Percentiles rank a stretch among this genome's conserved stretches.
Conservation (phyloP, 2,797 vertebrate species). For the Gephyroberyx darwinii region DNA sequence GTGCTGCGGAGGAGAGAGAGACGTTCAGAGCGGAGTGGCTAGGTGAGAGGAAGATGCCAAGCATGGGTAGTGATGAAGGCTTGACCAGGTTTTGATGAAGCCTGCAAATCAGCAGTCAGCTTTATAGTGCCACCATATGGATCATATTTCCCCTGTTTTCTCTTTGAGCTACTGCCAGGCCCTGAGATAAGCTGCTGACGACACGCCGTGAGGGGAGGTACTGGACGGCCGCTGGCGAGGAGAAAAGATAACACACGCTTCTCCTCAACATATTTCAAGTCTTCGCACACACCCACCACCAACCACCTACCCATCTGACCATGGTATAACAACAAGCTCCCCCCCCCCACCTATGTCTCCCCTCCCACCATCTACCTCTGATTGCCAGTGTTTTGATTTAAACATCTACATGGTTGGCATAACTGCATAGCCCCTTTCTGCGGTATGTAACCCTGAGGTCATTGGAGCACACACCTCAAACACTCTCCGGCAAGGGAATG, state of each 20-base stretch:
- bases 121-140: conserved; percentile 80
- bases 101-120: conserved; percentile 71
- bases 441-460: conserved; percentile 78
- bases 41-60: conserved; percentile 60
- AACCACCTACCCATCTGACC: conserved; percentile 66
- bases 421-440: conserved; percentile 63
- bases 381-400: conserved; percentile 76
- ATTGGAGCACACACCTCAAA: conserved; percentile 72
- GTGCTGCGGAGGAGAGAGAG: conserved; percentile 57
- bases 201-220: conserved; percentile 76
- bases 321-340: conserved; percentile 50
- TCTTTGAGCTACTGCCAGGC: conserved; percentile 73
- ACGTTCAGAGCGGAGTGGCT: conserved; percentile 41
- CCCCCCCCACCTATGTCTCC: conserved; percentile 40
- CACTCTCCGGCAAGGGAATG: conserved; percentile 62
- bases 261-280: conserved; percentile 78
- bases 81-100: conserved; percentile 69
- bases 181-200: conserved; percentile 77
- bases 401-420: conserved; percentile 77
- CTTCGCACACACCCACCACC: conserved; percentile 66
- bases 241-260: conserved; percentile 83
- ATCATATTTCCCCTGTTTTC: conserved; percentile 79
- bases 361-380: conserved; percentile 40
- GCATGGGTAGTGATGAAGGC: conserved; percentile 60
- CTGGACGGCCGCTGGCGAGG: conserved; percentile 70